These are phyloP conservation scores for Limenitis camilla DNA, from an alignment of 2,888 invertebrate species.

Conservation along the genomic window DNA sequence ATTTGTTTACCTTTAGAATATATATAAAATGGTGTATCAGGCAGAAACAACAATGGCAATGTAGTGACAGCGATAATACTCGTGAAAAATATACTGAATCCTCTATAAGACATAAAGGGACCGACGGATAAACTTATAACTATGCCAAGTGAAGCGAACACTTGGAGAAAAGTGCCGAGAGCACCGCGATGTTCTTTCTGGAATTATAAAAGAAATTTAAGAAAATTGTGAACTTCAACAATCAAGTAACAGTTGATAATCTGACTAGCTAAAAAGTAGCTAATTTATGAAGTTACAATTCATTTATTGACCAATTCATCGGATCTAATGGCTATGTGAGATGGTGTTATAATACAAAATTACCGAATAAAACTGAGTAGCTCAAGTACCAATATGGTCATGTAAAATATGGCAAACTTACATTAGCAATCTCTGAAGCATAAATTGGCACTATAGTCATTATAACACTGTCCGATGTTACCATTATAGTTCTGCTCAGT, in stretches of 20 bases:
- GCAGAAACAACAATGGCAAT: conserved; percentile 44
- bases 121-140: conserved; percentile 48
- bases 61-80: conserved; percentile 14
- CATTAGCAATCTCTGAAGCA: conserved; percentile 46
- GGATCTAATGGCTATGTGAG: too few relatives aligned
- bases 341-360: too few relatives aligned
- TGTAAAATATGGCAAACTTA: conserved; percentile 23
- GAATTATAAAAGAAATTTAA: conserved; percentile 11
- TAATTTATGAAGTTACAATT: too few relatives aligned
- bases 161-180: conserved; percentile 48
- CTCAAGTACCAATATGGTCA: too few relatives aligned
- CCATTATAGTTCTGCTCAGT: conserved; percentile 32
- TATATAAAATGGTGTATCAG: conserved; percentile 54
- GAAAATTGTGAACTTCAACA: too few relatives aligned
- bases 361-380: too few relatives aligned
- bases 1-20: conserved; percentile 53
- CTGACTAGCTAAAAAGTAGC: too few relatives aligned
- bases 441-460: conserved; percentile 40
- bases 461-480: conserved; percentile 29
- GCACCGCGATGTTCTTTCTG: conserved; percentile 57
- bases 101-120: conserved; percentile 43
- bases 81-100: conserved; percentile 36
- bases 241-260: too few relatives aligned
- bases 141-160: conserved; percentile 46
- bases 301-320: too few relatives aligned